Base-by-base conservation (phyloP, 2,888 invertebrate species). In the Coelinius sp. region DNA sequence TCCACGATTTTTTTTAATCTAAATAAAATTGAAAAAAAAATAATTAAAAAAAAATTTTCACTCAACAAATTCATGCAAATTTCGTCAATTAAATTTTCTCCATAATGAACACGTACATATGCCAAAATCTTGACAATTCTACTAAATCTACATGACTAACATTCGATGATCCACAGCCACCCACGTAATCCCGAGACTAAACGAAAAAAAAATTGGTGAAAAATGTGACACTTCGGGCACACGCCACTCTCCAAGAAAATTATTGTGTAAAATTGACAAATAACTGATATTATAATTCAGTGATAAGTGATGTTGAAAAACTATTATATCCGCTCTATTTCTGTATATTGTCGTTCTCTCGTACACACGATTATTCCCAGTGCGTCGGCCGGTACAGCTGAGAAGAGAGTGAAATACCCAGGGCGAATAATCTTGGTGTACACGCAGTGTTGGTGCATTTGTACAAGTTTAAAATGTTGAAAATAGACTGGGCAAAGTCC, bases 401-500 rank as follows among this genome's bases (percentile, higher is more conserved):
- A 22, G 22, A 12, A 22, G 35, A 35, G 35, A 62, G 35, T 62
- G 53, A 41, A 41, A n/a, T 41, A 35, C 35, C 69, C 25, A 14
- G 12, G 46, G 63, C 63, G 17, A 25, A 14, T 56, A 22, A 53
- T 68, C n/a, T n/a, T n/a, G n/a, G n/a, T n/a, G n/a, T n/a, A n/a
- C n/a, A n/a, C n/a, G n/a, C n/a, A n/a, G n/a, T n/a, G n/a, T 59
- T 53, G n/a, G 35, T 67, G 70, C 70, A 46, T 70, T 82, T 78
- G 76, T 78, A 80, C 78, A 78, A 77, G 78, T 79, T 76, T 46
- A 17, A 17, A 78, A 82, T 72, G 80, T 79, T 77, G 31, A 81
- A 86, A 86, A 86, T 86, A 86, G 84, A 81, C 82, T 81, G 77
- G 79, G 79, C 76, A 77, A 75, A 77, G 79, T 79, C 81, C 79